A percentile compares a stretch with the other conserved stretches of the same genome.
phyloP scores from a whole-genome alignment of 1,140 invertebrate species.

The Andricus grossulariae region DNA sequence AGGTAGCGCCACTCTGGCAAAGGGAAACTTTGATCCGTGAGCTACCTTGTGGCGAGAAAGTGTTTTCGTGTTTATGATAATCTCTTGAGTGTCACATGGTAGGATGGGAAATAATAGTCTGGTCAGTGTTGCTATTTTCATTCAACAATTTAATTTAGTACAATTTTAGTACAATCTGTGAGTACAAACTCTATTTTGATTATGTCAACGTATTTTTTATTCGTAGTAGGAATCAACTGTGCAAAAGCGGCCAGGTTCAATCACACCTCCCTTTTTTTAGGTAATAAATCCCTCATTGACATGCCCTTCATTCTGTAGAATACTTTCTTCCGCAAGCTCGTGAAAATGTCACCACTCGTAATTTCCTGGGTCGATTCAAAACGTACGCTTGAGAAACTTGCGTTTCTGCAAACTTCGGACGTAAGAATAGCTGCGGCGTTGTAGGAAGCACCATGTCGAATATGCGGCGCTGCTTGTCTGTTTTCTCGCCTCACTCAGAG shows the following conservation, averaged over 20 bases:
- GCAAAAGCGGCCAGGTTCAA: too few species aligned
- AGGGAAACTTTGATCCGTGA: neutral
- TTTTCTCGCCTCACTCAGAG: conserved; percentile 48
- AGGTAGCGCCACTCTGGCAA: neutral
- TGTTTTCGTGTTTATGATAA: conserved; percentile 16
- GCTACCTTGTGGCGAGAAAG: neutral
- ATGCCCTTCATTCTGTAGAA: neutral
- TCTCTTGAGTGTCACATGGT: neutral
- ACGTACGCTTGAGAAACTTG: neutral
- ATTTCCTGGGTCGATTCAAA: neutral
- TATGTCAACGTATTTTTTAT: too few species aligned
- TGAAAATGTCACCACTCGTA: too few species aligned
- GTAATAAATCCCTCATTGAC: neutral
- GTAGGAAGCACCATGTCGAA: conserved; percentile 55
- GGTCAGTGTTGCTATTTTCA: too few species aligned
- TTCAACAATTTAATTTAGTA: too few species aligned
- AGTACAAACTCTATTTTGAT: too few species aligned
- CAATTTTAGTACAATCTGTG: too few species aligned
- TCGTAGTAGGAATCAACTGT: too few species aligned
- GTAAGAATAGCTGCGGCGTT: conserved; percentile 44
- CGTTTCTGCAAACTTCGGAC: neutral
- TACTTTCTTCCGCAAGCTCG: neutral
- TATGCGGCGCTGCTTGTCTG: conserved; percentile 47
- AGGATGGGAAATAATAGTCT: neutral
- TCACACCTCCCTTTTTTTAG: neutral